Evolutionary conservation across 2,888 invertebrate species (phyloP).

Genomic region (Pseudococcus jackbeardsleyi): DNA sequence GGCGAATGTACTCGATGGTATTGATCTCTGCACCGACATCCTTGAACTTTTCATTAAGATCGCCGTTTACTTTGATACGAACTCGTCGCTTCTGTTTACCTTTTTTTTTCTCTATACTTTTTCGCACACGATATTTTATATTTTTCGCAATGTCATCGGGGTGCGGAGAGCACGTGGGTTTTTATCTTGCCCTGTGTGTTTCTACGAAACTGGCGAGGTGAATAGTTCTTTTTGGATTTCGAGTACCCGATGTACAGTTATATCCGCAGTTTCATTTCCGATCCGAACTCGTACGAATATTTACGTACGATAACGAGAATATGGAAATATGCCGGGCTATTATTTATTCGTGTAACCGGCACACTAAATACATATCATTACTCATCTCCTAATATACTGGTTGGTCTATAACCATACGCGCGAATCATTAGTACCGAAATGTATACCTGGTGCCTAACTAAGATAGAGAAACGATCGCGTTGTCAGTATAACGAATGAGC

Average conservation of each 20-base stretch:
- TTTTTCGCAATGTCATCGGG: slow-evolving; percentile 10
- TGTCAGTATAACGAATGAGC: slow-evolving; percentile 31
- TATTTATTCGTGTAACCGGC: slow-evolving; percentile 19
- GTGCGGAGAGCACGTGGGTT: not conserved
- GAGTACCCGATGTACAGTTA: not conserved
- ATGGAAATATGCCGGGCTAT: not conserved
- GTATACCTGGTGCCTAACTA: not conserved
- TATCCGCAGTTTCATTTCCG: not conserved
- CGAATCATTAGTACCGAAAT: not conserved
- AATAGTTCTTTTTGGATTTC: not conserved
- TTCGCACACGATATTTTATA: not conserved
- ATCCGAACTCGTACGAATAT: not conserved
- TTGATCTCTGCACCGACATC: not conserved
- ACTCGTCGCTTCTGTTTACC: not conserved
- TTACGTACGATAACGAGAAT: not conserved
- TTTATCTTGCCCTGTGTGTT: not conserved
- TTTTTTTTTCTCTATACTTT: not conserved
- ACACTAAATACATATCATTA: slow-evolving; percentile 36
- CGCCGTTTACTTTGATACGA: not conserved
- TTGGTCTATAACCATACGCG: not conserved
- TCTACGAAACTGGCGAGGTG: not conserved
- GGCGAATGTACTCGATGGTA: slow-evolving; percentile 10
- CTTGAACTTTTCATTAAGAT: slow-evolving; percentile 14
- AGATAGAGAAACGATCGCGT: not conserved
- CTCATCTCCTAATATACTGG: not conserved